Base-by-base conservation (phyloP, 2,113 vertebrate species). In the Apteryx mantelli region DNA sequence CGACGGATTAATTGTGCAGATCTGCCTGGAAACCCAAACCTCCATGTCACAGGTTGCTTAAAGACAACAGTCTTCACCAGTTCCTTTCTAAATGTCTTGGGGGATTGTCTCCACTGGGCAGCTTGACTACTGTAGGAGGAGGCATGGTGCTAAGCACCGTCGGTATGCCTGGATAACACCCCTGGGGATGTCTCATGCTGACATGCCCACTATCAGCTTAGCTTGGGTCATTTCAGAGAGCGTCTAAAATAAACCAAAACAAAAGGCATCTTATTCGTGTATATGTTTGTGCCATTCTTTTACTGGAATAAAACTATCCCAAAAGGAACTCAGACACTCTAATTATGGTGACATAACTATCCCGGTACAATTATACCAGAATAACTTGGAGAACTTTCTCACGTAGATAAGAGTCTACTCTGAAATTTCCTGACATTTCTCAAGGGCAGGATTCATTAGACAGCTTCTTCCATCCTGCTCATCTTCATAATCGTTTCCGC, bases 1-100 rank as follows among this genome's bases (percentile, higher is more conserved):
- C 86, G 77, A 91, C 40, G 69, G 40, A 58, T 81, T 64, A 46
- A 85, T 60, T 85, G 86, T 64, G 64, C 58, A 36, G 86, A 63
- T 80, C 74, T 77, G 78, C n/a, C 79, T 88, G 76, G 65, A 82
- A 86, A 88, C 60, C 87, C 90, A 85, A 78, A 88, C 50, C 77
- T 16, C 42, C 42, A 1, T 2, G 14, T 63, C 22, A 80, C 58
- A 42, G 65, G 36, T 1, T 13, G 22, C 82, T 86, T 9, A 16
- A 20, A 78, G 71, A 18, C 78, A 84, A 74, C 79, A 75, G 82
- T 6, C n/a, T 30, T 74, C 73, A 28, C 83, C 6, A 1, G 40
- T 55, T 71, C 61, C 80, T 24, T 30, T 24, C 55, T 12, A 22
- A 38, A 36, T 0, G 0, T 55, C 75, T 17, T 42, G 0, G 48